These are phyloP conservation scores for Dolichoris vasculosae DNA, from an alignment of 1,140 invertebrate species.

Conservation along the genomic window DNA sequence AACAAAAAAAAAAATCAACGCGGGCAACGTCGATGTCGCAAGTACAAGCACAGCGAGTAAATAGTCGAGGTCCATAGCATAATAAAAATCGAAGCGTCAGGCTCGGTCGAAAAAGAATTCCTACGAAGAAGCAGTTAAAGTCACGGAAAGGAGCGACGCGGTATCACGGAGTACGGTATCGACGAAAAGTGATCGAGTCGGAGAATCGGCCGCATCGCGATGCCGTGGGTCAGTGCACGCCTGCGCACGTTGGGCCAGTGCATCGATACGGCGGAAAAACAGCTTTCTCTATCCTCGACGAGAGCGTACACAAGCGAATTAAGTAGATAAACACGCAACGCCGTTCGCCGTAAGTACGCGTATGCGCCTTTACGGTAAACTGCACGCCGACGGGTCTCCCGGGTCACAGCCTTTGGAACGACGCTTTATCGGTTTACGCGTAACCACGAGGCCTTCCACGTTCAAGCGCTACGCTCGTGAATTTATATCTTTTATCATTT, in stretches of 20 bases:
- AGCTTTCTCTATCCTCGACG: constrained; percentile 70
- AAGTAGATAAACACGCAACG: neutral
- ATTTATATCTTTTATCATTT: too few relatives aligned
- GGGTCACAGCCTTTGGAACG: neutral
- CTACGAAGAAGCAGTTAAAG: too few relatives aligned
- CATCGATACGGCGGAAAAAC: constrained; percentile 61
- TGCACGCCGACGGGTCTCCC: neutral
- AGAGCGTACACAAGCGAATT: constrained; percentile 57
- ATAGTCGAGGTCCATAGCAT: neutral
- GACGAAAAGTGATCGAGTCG: neutral
- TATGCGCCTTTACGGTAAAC: neutral
- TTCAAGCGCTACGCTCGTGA: too few relatives aligned
- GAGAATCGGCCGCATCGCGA: neutral
- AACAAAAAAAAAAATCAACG: neutral
- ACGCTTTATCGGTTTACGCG: neutral
- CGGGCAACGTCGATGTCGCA: neutral
- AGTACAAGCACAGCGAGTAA: neutral
- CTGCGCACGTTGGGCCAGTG: neutral
- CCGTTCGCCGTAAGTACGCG: neutral
- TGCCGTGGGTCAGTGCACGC: constrained; percentile 6
- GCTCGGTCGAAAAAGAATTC: too few relatives aligned
- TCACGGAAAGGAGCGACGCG: neutral
- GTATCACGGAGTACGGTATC: too few relatives aligned
- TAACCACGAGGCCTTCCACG: too few relatives aligned
- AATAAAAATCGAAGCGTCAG: too few relatives aligned